phyloP scores from a whole-genome alignment of 2,113 vertebrate species.

The Syngnathus typhle region DNA sequence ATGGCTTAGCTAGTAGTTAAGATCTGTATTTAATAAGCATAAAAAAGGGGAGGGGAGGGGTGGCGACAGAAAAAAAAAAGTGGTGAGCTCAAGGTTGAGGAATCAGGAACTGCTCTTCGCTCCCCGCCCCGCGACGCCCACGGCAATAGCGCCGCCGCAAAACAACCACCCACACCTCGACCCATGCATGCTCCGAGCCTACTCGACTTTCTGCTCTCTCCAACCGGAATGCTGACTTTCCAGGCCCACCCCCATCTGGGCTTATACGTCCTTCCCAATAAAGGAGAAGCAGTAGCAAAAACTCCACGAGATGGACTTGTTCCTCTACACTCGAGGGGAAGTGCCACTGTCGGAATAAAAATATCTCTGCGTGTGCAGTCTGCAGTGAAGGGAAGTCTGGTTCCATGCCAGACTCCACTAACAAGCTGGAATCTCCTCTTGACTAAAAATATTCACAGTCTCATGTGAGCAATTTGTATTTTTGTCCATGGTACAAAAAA shows the following conservation, averaged over 20 bases:
- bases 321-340: slow-evolving; percentile 33
- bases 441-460: slow-evolving; percentile 32
- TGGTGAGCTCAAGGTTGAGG: slow-evolving; percentile 68
- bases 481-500: slow-evolving; percentile 33
- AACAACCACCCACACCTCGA: slow-evolving; percentile 51
- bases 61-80: slow-evolving; percentile 47
- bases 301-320: slow-evolving; percentile 16
- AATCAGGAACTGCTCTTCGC: slow-evolving; percentile 64
- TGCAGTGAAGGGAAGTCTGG: slow-evolving; percentile 51
- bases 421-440: slow-evolving; percentile 7
- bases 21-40: background rate
- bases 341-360: slow-evolving; percentile 46
- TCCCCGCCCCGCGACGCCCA: slow-evolving; percentile 49
- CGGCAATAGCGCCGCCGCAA: slow-evolving; percentile 46
- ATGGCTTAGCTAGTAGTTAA: slow-evolving; percentile 2
- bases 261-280: slow-evolving; percentile 11
- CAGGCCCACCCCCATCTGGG: slow-evolving; percentile 29
- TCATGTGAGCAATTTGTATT: slow-evolving; percentile 42
- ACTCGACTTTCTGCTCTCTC: slow-evolving; percentile 39
- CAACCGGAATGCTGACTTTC: slow-evolving; percentile 52
- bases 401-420: slow-evolving; percentile 46
- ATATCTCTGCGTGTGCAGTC: slow-evolving; percentile 35
- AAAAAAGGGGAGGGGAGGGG: slow-evolving; percentile 36
- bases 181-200: slow-evolving; percentile 38
- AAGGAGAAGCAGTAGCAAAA: slow-evolving; percentile 13